Evolutionary conservation across 1,140 invertebrate species (phyloP).

Genomic region (Papilio machaon): DNA sequence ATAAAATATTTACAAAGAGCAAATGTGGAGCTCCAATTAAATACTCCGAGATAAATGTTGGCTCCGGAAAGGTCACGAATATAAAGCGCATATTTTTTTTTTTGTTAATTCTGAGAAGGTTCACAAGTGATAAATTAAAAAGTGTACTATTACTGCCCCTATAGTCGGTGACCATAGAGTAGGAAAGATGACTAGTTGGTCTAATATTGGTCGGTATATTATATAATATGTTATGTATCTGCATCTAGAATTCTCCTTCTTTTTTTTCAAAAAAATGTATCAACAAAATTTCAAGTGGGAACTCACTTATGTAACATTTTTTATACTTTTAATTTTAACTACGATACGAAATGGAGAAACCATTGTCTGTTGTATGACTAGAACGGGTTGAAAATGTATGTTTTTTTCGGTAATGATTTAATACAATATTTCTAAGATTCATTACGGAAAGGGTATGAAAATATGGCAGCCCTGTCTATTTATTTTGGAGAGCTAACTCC

Average conservation of each 20-base stretch:
- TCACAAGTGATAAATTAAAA: neutral
- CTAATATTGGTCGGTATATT: neutral
- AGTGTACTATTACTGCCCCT: neutral
- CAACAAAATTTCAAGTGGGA: no score
- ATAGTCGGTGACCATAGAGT: neutral
- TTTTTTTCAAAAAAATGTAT: no score
- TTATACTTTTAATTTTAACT: no score
- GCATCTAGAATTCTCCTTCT: no score
- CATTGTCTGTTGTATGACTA: neutral
- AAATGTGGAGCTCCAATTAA: constrained; percentile 68
- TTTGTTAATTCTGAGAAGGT: constrained; percentile 27
- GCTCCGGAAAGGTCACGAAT: constrained; percentile 52
- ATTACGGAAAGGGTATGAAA: constrained; percentile 10
- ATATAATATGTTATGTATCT: no score
- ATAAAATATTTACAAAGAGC: constrained; percentile 61
- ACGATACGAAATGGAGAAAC: neutral
- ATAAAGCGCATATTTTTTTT: constrained; percentile 31
- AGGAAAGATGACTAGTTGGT: neutral
- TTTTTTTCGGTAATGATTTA: neutral
- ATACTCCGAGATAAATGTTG: constrained; percentile 66
- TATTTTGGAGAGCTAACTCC: constrained; percentile 33
- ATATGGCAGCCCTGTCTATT: constrained; percentile 39
- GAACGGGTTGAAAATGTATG: neutral
- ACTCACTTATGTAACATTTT: no score
- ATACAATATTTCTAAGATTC: constrained; percentile 24